A percentile compares a stretch with the other conserved stretches of the same genome.
Evolutionary conservation across 2,113 vertebrate species (phyloP).

Genomic region (Cricetomys ansorgei): DNA sequence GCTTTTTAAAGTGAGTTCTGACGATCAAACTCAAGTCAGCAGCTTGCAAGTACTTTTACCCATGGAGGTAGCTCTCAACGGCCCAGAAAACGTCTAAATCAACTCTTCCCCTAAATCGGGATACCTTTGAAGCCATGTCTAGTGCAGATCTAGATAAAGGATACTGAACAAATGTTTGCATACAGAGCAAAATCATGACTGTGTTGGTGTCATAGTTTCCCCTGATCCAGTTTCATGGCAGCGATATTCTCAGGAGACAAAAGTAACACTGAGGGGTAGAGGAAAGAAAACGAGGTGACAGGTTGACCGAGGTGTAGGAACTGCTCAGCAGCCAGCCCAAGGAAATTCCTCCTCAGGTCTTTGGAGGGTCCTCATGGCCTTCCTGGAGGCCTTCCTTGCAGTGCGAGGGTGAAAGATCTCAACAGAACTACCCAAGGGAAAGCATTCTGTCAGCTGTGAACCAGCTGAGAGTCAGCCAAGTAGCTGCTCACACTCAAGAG

Average conservation of each 20-base stretch:
- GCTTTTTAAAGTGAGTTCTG: not conserved
- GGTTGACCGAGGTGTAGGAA: not conserved
- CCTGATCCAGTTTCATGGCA: slow-evolving; percentile 18
- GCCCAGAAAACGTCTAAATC: slow-evolving; percentile 4
- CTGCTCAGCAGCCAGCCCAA: not conserved
- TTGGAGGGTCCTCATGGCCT: not conserved
- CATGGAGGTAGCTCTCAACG: not conserved
- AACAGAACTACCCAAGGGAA: slow-evolving; percentile 25
- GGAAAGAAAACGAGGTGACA: not conserved
- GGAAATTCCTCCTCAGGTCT: not conserved
- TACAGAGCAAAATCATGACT: not conserved
- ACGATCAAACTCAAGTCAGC: too few relatives aligned
- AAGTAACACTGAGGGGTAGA: not conserved
- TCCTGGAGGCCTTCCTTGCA: not conserved
- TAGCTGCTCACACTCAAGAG: slow-evolving; percentile 50
- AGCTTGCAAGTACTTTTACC: not conserved
- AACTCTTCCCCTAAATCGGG: not conserved
- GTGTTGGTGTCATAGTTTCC: slow-evolving; percentile 1
- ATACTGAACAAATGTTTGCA: not conserved
- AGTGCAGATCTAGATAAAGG: not conserved
- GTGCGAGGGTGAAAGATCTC: not conserved
- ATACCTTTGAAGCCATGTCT: not conserved
- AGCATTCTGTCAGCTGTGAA: not conserved
- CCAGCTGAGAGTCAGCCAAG: slow-evolving; percentile 43
- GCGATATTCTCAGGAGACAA: slow-evolving; percentile 22